Conservation (phyloP, 2,797 vertebrate genomes). For the Aldrovandia affinis region DNA sequence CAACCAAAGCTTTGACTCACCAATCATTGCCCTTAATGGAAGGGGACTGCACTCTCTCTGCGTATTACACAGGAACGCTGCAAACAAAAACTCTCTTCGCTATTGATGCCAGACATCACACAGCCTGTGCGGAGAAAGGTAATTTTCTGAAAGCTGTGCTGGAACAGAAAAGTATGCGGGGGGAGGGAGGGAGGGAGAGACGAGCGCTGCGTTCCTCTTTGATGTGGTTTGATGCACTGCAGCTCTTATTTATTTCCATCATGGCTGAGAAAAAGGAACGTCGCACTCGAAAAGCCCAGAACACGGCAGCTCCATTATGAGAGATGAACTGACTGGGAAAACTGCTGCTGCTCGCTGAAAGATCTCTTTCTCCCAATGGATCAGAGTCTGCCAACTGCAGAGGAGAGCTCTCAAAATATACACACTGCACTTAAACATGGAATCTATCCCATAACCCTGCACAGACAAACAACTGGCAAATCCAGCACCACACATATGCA, state of each 20-base stretch:
- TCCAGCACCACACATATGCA: no score
- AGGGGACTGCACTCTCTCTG: conserved; percentile 23
- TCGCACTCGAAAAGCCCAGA: background rate
- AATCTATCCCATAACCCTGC: background rate
- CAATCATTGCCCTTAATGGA: conserved; percentile 24
- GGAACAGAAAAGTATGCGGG: conserved; percentile 5
- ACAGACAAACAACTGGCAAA: no score
- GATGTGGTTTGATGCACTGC: conserved; percentile 34
- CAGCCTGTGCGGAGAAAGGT: conserved; percentile 18
- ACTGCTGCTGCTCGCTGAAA: background rate
- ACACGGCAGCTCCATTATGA: background rate
- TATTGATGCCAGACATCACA: conserved; percentile 29
- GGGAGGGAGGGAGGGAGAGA: background rate
- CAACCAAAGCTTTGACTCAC: conserved; percentile 12
- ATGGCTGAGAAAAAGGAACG: conserved; percentile 7
- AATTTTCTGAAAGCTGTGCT: conserved; percentile 29
- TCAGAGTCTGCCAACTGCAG: background rate
- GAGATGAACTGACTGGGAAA: background rate
- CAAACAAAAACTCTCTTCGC: conserved; percentile 21
- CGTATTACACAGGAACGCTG: conserved; percentile 23
- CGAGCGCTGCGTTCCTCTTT: conserved; percentile 13
- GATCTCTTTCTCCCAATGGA: background rate
- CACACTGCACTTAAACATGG: background rate
- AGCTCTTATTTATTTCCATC: conserved; percentile 16
- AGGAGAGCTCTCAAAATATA: background rate